A percentile compares a stretch with the other conserved stretches of the same genome.
Conservation (phyloP, 1,140 invertebrate genomes). For the Papilio dardanus region DNA sequence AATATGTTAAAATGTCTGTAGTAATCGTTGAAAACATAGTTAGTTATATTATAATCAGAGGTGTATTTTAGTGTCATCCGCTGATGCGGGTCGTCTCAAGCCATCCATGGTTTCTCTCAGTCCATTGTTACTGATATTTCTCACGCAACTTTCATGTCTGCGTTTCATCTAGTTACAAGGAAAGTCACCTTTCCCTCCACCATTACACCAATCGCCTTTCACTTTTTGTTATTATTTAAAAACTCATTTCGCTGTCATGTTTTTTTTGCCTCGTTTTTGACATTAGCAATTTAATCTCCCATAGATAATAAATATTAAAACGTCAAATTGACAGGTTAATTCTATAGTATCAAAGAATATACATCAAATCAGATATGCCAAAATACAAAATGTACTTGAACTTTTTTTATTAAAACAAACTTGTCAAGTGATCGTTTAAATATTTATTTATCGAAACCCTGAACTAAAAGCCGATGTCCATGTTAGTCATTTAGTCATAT, state of each 20-base stretch:
- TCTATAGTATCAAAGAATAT: neutral
- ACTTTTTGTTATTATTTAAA: constrained; percentile 70
- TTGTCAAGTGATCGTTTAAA: constrained; percentile 2
- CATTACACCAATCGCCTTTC: constrained; percentile 65
- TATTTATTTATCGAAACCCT: constrained; percentile 48
- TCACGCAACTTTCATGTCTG: constrained; percentile 70
- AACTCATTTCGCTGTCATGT: constrained; percentile 39
- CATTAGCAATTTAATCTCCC: constrained; percentile 43
- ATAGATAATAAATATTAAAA: constrained; percentile 2
- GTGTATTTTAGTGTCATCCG: neutral
- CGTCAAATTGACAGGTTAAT: neutral
- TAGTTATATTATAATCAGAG: neutral
- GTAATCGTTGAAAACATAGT: neutral
- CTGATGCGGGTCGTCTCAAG: neutral
- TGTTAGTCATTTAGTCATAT: constrained; percentile 73
- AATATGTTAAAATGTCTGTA: neutral
- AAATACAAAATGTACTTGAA: neutral
- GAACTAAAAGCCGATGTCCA: constrained; percentile 55
- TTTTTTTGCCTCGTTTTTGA: constrained; percentile 52
- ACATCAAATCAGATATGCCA: neutral
- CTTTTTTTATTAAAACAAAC: neutral
- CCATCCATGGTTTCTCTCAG: constrained; percentile 52
- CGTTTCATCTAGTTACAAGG: constrained; percentile 67
- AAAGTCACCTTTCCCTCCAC: constrained; percentile 61
- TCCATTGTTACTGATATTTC: constrained; percentile 55